phyloP scores from a whole-genome alignment of 2,113 vertebrate genomes.

The Channa argus region DNA sequence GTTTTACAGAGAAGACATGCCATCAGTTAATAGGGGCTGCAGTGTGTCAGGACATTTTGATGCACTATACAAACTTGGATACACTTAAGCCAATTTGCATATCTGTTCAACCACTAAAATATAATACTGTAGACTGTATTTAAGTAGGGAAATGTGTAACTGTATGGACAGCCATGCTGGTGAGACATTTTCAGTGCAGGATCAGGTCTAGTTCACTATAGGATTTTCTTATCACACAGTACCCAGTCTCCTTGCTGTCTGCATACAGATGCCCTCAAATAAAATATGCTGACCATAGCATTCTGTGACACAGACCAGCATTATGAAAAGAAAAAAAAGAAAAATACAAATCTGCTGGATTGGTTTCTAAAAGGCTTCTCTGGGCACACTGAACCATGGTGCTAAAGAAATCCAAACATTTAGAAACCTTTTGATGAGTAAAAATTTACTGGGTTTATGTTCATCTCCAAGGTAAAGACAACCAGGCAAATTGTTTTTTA shows the following conservation, averaged over 20 bases:
- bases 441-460: neutral
- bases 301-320: conserved; percentile 11
- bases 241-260: conserved; percentile 3
- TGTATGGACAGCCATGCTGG: neutral
- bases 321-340: neutral
- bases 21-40: too few species aligned
- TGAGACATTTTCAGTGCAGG: conserved; percentile 7
- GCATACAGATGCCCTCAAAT: conserved; percentile 13
- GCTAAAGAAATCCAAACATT: neutral
- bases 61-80: neutral
- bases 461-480: neutral
- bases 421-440: neutral
- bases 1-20: neutral
- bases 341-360: neutral
- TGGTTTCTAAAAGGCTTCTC: conserved; percentile 2
- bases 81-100: neutral
- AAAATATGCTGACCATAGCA: conserved; percentile 10
- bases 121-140: neutral
- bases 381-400: neutral
- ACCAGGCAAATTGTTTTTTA: neutral
- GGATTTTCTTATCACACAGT: conserved; percentile 16
- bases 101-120: neutral
- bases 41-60: too few species aligned
- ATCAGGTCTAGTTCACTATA: neutral
- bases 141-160: neutral